Evolutionary conservation across 2,888 invertebrate genomes (phyloP), one percentile per base, ranked within the genome.

Genomic region (Agrochola litura): DNA sequence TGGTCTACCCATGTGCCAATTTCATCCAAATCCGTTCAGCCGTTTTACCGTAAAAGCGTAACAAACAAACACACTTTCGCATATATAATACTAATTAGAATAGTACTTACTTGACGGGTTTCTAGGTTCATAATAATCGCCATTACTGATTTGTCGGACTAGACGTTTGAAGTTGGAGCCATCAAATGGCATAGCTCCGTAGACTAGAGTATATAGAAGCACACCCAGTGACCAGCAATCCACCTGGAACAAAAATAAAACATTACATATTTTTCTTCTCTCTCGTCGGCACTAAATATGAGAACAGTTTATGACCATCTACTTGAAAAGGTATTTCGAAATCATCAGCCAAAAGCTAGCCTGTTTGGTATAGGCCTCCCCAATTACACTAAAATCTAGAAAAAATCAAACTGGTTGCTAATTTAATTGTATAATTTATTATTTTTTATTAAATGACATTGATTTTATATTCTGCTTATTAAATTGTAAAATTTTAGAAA

Each of bases 141-240:
- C 99, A 92, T 98, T 98, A 90, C 99, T 99, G 92, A 99, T 99
- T 96, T 99, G 99, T 92, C 98, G 98, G 84, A 99, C 99, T 92
- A 99, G 98, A 91, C 99, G 98, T 95, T 99, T 99, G 96, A 99
- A 99, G 97, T 99, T 99, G 84, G 99, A 99, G 81, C 99, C 99
- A 96, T 99, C 99, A 94, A 99, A 99, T 73, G 99, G 99, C 99
- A 99, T 99, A 86, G 99, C 99, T 89, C 99, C 99, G 94, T 99
- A 99, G 87, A 99, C 99, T 91, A 99, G 97, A 67, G 99, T 99
- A 95, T 99, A 99, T 16, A 99, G 97, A 68, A 99, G 97, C 69
- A 99, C 99, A 75, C 99, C 99, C 82, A 99, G 96, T 43, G 99
- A 99, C 99, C 98, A 98, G 92, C 98, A 98, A 92, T 98, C 98